Conservation (phyloP, 2,888 invertebrate genomes). For the Cryptus armator region DNA sequence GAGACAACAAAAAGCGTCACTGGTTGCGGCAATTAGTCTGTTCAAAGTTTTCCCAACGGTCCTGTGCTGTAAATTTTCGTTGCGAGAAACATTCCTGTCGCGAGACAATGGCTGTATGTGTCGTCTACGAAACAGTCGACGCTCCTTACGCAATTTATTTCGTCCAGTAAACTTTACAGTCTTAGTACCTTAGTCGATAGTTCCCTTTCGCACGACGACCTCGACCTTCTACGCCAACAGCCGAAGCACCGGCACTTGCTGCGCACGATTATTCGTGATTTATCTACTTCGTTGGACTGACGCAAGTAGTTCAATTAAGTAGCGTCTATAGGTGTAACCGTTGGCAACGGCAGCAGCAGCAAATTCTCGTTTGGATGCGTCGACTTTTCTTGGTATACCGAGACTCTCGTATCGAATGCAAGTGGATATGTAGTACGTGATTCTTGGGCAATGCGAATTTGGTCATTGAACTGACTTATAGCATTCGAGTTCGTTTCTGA, state of each 20-base stretch:
- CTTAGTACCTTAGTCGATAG: not conserved
- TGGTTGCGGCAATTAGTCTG: not conserved
- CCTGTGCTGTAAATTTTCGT: not conserved
- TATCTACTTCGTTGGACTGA: not conserved
- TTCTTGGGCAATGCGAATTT: not conserved
- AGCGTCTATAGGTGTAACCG: not conserved
- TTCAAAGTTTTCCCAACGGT: not conserved
- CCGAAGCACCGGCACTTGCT: not conserved
- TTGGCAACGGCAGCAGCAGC: not conserved
- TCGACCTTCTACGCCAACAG: not conserved
- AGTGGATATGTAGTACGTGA: not conserved
- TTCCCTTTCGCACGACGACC: not conserved
- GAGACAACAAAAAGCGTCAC: not conserved
- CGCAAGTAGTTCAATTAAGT: slow-evolving; percentile 13
- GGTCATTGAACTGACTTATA: not conserved
- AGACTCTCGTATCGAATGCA: not conserved
- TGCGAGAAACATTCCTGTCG: not conserved
- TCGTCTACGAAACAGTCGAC: not conserved
- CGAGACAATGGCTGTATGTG: not conserved
- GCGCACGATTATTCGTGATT: not conserved
- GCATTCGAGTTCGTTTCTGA: not conserved
- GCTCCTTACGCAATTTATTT: not conserved
- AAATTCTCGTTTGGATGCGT: not conserved
- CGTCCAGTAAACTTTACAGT: not conserved
- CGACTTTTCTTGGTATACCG: not conserved